phyloP scores from a whole-genome alignment of 2,888 invertebrate species.

The Drosophila multiciliata region DNA sequence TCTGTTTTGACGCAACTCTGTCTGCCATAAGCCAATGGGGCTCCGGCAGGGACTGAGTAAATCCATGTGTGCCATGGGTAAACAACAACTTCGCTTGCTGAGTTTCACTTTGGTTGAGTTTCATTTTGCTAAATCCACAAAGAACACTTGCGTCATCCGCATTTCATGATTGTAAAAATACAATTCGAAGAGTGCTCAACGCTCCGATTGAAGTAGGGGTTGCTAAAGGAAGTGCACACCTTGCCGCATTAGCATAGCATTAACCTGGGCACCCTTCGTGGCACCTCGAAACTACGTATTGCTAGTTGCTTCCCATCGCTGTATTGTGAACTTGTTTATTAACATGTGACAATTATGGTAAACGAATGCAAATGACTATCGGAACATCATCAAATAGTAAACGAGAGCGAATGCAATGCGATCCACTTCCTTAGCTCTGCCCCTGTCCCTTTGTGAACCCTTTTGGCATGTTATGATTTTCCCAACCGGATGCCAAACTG shows the following conservation, averaged over 20 bases:
- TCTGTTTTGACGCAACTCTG: conserved; percentile 75
- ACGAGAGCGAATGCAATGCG: conserved; percentile 45
- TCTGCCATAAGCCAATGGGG: conserved; percentile 46
- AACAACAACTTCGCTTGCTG: conserved; percentile 60
- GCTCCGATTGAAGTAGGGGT: conserved; percentile 47
- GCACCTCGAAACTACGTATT: conserved; percentile 9
- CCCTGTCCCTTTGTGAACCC: conserved; percentile 29
- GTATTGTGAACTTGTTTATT: conserved; percentile 65
- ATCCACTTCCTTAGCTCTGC: conserved; percentile 45
- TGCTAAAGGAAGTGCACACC: conserved; percentile 69
- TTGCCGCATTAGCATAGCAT: conserved; percentile 75
- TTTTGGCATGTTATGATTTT: conserved; percentile 48
- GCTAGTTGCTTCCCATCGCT: conserved; percentile 51
- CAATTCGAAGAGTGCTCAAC: conserved; percentile 16
- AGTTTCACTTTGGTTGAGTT: conserved; percentile 2
- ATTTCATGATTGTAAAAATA: conserved; percentile 34
- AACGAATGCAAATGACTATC: conserved; percentile 55
- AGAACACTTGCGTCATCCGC: conserved; percentile 72
- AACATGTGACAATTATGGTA: conserved; percentile 77
- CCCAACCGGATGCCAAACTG: conserved; percentile 43
- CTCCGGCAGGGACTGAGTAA: conserved; percentile 3
- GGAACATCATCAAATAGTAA: conserved; percentile 22
- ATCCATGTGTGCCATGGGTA: conserved; percentile 34
- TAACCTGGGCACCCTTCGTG: conserved; percentile 45
- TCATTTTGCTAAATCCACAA: conserved; percentile 44